phyloP scores from a whole-genome alignment of 1,140 invertebrate species.

The Mycetomoellerius zeteki region DNA sequence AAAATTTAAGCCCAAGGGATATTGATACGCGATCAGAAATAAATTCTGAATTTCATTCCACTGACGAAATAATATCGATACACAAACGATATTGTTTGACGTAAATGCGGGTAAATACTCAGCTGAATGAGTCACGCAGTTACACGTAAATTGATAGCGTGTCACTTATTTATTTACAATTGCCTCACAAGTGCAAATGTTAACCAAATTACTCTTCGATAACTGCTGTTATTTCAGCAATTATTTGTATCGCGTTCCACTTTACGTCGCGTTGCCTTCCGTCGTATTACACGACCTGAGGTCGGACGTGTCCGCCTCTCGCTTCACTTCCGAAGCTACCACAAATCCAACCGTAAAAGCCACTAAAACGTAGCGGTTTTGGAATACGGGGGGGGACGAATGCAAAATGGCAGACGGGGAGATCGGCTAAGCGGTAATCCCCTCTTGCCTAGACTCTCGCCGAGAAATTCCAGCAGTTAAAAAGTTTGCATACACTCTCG shows the following conservation, averaged over 20 bases:
- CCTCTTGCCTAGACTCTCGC: background rate
- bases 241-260: background rate
- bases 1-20: background rate
- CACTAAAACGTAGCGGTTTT: conserved; percentile 52
- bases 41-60: conserved; percentile 3
- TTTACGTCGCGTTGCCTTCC: conserved; percentile 11
- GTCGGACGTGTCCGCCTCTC: background rate
- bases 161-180: background rate
- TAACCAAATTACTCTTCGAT: background rate
- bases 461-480: conserved; percentile 29
- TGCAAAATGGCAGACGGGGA: conserved; percentile 25
- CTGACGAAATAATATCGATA: too few relatives aligned
- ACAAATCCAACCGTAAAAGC: conserved; percentile 49
- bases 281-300: background rate
- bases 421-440: conserved; percentile 21
- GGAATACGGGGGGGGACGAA: conserved; percentile 22
- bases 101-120: background rate
- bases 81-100: background rate
- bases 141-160: conserved; percentile 30
- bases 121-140: background rate
- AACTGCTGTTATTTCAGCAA: conserved; percentile 5
- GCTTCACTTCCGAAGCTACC: conserved; percentile 18
- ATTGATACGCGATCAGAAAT: background rate
- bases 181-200: background rate
- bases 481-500: conserved; percentile 24